These are phyloP conservation scores for Rhyzopertha dominica DNA, from an alignment of 1,140 invertebrate genomes.

Conservation along the genomic window DNA sequence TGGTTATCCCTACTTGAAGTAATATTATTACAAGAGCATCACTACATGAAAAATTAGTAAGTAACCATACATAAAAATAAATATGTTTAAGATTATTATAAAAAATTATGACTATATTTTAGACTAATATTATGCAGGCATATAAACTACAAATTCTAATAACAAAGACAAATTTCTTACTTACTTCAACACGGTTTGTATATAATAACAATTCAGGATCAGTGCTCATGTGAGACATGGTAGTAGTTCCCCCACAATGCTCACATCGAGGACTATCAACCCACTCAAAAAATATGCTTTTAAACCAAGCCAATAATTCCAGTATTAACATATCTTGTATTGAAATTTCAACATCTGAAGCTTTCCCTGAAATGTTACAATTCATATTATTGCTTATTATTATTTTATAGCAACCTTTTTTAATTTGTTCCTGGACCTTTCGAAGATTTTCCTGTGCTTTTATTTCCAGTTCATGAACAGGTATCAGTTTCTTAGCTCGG, in stretches of 20 bases:
- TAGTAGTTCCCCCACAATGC: slow-evolving; percentile 55
- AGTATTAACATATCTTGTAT: slow-evolving; percentile 71
- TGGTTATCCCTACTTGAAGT: no score
- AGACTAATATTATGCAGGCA: neutral
- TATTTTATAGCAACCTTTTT: slow-evolving; percentile 40
- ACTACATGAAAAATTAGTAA: no score
- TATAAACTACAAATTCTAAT: slow-evolving; percentile 4
- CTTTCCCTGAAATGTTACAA: slow-evolving; percentile 39
- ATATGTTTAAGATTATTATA: no score
- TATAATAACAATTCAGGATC: slow-evolving; percentile 41
- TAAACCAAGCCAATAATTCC: slow-evolving; percentile 86
- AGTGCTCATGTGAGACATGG: slow-evolving; percentile 37
- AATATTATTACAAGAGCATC: no score
- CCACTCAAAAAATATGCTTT: slow-evolving; percentile 88
- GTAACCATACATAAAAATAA: no score
- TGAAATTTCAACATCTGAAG: slow-evolving; percentile 50
- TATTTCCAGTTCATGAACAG: slow-evolving; percentile 54
- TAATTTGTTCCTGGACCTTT: slow-evolving; percentile 55
- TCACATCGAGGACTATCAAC: slow-evolving; percentile 73
- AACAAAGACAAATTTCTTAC: slow-evolving; percentile 9
- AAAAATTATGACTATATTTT: no score
- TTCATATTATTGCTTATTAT: slow-evolving; percentile 9
- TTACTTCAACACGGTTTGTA: slow-evolving; percentile 55
- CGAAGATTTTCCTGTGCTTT: slow-evolving; percentile 58
- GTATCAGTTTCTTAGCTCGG: slow-evolving; percentile 56